Percentiles rank a stretch among this genome's conserved stretches.
phyloP scores from a whole-genome alignment of 2,797 vertebrate species.

The Peromyscus eremicus region DNA sequence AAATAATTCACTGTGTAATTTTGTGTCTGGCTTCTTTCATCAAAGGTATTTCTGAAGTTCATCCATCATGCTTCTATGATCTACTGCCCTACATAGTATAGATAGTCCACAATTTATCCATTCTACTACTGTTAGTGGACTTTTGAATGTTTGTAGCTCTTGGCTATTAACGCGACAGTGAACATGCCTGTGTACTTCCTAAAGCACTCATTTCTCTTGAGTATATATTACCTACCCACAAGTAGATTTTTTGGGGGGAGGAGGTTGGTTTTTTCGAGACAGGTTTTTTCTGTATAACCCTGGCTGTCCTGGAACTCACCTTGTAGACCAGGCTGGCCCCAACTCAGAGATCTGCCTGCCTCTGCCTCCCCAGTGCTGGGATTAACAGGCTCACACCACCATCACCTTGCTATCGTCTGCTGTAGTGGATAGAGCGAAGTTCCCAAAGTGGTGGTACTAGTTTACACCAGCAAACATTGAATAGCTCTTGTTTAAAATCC shows the following conservation, averaged over 20 bases:
- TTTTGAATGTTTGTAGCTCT: not conserved
- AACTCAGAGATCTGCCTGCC: not conserved
- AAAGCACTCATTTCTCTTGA: not conserved
- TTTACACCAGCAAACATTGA: not conserved
- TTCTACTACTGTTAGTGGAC: not conserved
- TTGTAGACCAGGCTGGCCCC: not conserved
- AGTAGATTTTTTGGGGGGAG: not conserved
- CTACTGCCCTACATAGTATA: not conserved
- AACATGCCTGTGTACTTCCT: too few species aligned
- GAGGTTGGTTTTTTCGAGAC: not conserved
- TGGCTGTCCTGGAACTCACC: not conserved
- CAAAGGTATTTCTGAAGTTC: not conserved
- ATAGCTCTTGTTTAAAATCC: not conserved
- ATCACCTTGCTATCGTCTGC: not conserved
- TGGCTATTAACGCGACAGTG: not conserved
- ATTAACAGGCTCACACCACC: not conserved
- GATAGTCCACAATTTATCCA: fast-evolving
- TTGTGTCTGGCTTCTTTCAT: constrained; percentile 10
- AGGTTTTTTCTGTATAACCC: not conserved
- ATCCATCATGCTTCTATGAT: not conserved
- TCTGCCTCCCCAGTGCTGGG: not conserved
- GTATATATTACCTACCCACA: not conserved
- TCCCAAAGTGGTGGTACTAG: not conserved
- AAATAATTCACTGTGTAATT: not conserved
- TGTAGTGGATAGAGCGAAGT: not conserved